Conservation (phyloP, 2,888 invertebrate genomes). For the Sussaba pulchella region DNA sequence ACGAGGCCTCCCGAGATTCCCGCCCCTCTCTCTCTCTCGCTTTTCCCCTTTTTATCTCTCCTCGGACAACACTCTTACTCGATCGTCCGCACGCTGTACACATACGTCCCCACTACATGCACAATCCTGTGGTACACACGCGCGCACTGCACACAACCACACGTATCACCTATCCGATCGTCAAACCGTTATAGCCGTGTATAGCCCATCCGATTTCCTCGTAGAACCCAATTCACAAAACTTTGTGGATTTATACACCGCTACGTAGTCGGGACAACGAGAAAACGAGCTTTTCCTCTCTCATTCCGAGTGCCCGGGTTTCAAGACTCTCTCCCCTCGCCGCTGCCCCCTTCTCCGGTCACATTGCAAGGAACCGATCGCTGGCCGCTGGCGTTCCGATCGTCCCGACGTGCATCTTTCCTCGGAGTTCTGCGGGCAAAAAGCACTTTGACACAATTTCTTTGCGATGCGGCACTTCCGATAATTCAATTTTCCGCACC, state of each 20-base stretch:
- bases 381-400: conserved; percentile 30
- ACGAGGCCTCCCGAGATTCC: neutral
- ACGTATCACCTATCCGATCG: conserved; percentile 23
- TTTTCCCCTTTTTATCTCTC: neutral
- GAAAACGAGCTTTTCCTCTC: conserved; percentile 26
- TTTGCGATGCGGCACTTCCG: conserved; percentile 31
- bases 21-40: neutral
- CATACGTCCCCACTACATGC: neutral
- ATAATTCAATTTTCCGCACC: conserved; percentile 55
- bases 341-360: conserved; percentile 40
- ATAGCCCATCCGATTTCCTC: neutral
- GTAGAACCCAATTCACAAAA: conserved; percentile 53
- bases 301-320: conserved; percentile 38
- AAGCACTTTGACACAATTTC: conserved; percentile 59
- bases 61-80: conserved; percentile 22
- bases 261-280: conserved; percentile 34
- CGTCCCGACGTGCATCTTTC: conserved; percentile 46
- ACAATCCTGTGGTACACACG: neutral
- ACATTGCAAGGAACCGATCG: conserved; percentile 58
- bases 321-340: too few species aligned
- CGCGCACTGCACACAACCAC: conserved; percentile 12
- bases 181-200: neutral
- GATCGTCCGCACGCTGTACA: neutral
- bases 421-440: conserved; percentile 27
- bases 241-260: conserved; percentile 48